Base-by-base conservation (phyloP, 2,888 invertebrate species). In the Amorpha juglandis region DNA sequence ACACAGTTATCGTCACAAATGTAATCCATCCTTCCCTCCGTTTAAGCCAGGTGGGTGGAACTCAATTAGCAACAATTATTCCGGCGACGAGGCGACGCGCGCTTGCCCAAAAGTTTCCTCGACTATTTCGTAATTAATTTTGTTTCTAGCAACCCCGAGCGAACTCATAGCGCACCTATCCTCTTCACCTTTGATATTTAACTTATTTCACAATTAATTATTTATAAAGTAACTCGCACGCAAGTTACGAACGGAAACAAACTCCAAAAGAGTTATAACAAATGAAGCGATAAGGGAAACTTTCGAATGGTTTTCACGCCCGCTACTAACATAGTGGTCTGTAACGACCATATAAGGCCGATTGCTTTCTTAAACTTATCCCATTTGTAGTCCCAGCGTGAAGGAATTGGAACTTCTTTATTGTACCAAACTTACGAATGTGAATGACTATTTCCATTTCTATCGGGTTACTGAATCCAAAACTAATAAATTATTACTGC, bases 361-460 rank as follows among this genome's bases (percentile, higher is more conserved):
- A 91, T 92, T 91, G 92, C 92, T 91, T 91, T 90, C 91, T 88
- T 89, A 90, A 92, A 92, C 87, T 92, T 91, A 88, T 89, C 91
- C 91, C 90, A 92, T 92, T 92, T 90, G 89, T 88, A 90, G 86
- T 81, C 83, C 78, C 82, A 77, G 84, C 82, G 83, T 83, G 80
- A 80, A 89, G 83, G 83, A 86, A 91, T 90, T 83, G 83, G 84
- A 91, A 91, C 88, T 91, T 89, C 89, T 91, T 90, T 89, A 91
- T 88, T 89, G 89, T 89, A 86, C 82, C 84, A 76, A 89, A 90
- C 85, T 90, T 89, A 80, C 84, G 84, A 86, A 87, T 84, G 84
- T 86, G 86, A 85, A 80, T 75, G 79, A 82, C 82, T 81, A 90
- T 91, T 91, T 87, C 88, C 90, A 91, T 91, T 90, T 89, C 88